Conservation (phyloP, 2,113 vertebrate genomes). For the Lontra canadensis region DNA sequence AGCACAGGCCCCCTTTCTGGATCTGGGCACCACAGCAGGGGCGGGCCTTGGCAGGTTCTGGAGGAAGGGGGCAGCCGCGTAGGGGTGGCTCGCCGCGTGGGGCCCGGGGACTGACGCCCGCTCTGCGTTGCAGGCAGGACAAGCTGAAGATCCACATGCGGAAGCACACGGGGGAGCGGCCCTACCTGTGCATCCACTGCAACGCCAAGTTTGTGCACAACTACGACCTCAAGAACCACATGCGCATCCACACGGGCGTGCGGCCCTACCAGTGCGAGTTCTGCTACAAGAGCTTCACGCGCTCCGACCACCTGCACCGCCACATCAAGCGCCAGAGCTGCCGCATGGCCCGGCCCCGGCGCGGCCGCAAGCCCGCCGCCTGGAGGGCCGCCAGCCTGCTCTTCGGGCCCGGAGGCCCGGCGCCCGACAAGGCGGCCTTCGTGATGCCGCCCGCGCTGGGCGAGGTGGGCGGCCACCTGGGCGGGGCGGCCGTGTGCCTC, state of each 20-base stretch:
- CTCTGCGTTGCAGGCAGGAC: conserved; percentile 91
- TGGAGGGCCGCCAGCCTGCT: conserved; percentile 93
- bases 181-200: conserved; percentile 98
- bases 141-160: conserved; percentile 99
- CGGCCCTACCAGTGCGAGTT: conserved; percentile 98
- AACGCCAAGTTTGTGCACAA: conserved; percentile 99
- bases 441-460: conserved; percentile 79
- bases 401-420: conserved; percentile 81
- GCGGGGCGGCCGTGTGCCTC: conserved; percentile 83
- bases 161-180: conserved; percentile 98
- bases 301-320: conserved; percentile 97
- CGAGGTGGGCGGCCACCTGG: conserved; percentile 82
- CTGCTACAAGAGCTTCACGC: conserved; percentile 99
- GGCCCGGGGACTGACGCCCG: neutral
- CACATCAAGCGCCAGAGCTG: conserved; percentile 99
- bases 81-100: rapidly evolving
- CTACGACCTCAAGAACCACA: conserved; percentile 99
- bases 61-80: neutral
- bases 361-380: conserved; percentile 91
- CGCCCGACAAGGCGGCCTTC: conserved; percentile 85
- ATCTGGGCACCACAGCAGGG: rapidly evolving
- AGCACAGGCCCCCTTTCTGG: neutral
- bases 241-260: conserved; percentile 98
- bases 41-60: neutral
- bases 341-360: conserved; percentile 90